Conservation (phyloP, 2,888 invertebrate species). For the Drosophila nigricruria region DNA sequence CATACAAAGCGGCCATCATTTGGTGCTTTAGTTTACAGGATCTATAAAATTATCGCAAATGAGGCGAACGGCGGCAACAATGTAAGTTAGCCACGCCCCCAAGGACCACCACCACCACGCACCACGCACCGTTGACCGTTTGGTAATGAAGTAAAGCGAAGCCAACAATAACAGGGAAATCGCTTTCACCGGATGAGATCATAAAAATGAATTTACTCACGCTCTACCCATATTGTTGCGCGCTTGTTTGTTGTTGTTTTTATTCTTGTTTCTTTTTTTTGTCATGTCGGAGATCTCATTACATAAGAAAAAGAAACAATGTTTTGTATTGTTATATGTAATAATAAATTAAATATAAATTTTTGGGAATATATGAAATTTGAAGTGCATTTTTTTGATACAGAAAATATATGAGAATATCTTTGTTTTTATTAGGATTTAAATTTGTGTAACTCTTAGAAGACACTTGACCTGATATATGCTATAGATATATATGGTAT, state of each 20-base stretch:
- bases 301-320: background rate
- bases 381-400: too few relatives aligned
- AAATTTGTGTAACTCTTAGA: too few relatives aligned
- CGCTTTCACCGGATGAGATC: constrained; percentile 25
- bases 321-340: background rate
- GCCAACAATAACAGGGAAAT: constrained; percentile 57
- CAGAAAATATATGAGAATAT: too few relatives aligned
- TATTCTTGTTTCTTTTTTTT: constrained; percentile 2
- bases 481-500: too few relatives aligned
- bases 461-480: too few relatives aligned
- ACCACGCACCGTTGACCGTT: constrained; percentile 14
- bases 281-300: constrained; percentile 42
- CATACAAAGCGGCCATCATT: constrained; percentile 61
- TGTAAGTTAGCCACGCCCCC: constrained; percentile 35
- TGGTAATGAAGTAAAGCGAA: constrained; percentile 47
- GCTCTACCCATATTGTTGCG: background rate
- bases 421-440: too few relatives aligned
- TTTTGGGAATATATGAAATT: too few relatives aligned
- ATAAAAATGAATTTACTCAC: constrained; percentile 16
- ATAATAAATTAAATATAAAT: background rate
- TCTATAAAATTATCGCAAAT: constrained; percentile 76
- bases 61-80: constrained; percentile 55
- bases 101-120: too few relatives aligned
- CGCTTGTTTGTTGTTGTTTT: constrained; percentile 1
- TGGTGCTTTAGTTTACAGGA: constrained; percentile 63